A percentile compares a stretch with the other conserved stretches of the same genome.
phyloP scores from a whole-genome alignment of 2,797 vertebrate genomes.

The Nannoperca australis region DNA sequence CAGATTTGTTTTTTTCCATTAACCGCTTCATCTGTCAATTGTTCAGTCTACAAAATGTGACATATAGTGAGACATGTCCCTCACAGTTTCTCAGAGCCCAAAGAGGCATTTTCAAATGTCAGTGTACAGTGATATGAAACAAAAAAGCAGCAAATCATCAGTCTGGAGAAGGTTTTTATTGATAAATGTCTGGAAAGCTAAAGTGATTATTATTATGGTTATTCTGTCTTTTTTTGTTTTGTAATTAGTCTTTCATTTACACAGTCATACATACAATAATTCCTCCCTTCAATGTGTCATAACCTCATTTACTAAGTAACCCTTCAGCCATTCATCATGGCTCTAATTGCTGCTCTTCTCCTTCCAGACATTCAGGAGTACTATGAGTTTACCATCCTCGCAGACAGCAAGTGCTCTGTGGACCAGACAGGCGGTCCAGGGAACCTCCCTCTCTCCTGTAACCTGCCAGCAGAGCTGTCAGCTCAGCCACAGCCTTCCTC shows the following conservation, averaged over 20 bases:
- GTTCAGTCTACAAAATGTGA: not conserved
- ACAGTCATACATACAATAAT: not conserved
- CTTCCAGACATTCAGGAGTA: slow-evolving; percentile 84
- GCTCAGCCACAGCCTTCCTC: slow-evolving; percentile 20
- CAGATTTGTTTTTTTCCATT: not conserved
- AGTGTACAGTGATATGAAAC: not conserved
- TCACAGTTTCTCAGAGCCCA: not conserved
- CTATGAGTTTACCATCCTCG: slow-evolving; percentile 75
- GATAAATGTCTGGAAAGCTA: not conserved
- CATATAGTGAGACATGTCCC: too few relatives aligned
- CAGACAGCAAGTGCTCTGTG: slow-evolving; percentile 51
- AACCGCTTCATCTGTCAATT: not conserved
- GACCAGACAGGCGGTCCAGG: not conserved
- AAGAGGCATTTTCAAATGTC: not conserved
- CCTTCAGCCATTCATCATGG: not conserved
- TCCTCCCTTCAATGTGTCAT: not conserved
- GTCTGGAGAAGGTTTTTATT: not conserved
- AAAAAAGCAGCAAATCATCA: not conserved
- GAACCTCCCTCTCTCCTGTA: slow-evolving; percentile 12
- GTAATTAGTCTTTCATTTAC: not conserved
- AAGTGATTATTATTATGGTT: not conserved
- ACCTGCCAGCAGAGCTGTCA: slow-evolving; percentile 23
- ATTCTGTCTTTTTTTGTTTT: not conserved
- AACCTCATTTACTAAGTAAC: not conserved
- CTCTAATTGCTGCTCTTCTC: slow-evolving; percentile 18